phyloP scores from a whole-genome alignment of 2,113 vertebrate species.

The Peromyscus leucopus region DNA sequence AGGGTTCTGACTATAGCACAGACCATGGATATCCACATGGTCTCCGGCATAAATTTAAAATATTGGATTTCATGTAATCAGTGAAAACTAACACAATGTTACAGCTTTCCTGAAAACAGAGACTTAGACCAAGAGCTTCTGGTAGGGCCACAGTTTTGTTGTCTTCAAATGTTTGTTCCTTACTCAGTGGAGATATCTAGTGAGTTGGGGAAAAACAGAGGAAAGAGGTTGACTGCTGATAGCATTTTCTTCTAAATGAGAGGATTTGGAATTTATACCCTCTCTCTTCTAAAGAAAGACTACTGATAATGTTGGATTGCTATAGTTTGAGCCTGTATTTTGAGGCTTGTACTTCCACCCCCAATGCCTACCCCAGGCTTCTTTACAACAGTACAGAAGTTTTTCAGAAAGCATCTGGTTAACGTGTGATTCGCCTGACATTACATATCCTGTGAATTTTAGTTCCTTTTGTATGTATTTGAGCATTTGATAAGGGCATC shows the following conservation, averaged over 20 bases:
- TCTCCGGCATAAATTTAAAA: not conserved
- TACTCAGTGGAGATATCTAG: not conserved
- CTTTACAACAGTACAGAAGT: not conserved
- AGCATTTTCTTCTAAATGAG: not conserved
- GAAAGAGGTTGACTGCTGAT: fast-evolving
- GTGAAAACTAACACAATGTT: not conserved
- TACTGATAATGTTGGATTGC: not conserved
- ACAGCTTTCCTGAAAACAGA: not conserved
- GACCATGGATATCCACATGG: not conserved
- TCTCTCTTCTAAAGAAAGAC: not conserved
- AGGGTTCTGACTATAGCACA: not conserved
- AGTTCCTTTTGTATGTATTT: not conserved
- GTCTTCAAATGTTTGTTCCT: not conserved
- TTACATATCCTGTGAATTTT: not conserved
- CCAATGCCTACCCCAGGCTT: not conserved
- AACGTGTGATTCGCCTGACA: not conserved
- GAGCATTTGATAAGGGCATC: not conserved
- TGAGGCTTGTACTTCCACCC: not conserved
- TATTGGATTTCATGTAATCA: not conserved
- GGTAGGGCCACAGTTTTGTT: not conserved
- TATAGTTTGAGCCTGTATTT: not conserved
- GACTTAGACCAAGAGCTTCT: not conserved
- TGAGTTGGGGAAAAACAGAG: not conserved
- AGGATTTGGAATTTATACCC: no score
- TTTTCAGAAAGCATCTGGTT: not conserved